Base-by-base conservation (phyloP, 2,888 invertebrate genomes). In the Teleiodes luculella region DNA sequence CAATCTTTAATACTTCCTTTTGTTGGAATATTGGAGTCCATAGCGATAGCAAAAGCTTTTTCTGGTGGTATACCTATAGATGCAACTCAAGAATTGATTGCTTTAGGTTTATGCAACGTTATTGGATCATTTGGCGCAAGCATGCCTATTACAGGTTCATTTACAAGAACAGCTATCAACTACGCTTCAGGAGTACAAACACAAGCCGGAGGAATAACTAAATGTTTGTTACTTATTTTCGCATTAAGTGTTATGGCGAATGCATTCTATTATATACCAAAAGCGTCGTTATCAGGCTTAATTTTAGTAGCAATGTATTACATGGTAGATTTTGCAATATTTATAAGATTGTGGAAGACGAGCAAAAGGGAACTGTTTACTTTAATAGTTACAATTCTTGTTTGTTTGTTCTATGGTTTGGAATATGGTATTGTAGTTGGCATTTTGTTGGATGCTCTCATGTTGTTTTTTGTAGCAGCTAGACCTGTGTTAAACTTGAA, bases 31-130 rank as follows among this genome's bases (percentile, higher is more conserved):
- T 74, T 95, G 57, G 95, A 95, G 78, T 91, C 92, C 59, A 90
- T 95, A 6, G 94, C 95, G 0, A 94, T 95, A 56, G 92, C 93
- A 0, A 95, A 95, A 78, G 92, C 95, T 3, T 95, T 95, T 70
- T 94, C 95, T 0, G 94, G 93, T 68, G 95, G 95, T 3, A 93
- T 92, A 70, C 91, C 92, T 11, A 88, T 98, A 36, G 95, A 97
- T 74, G 95, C 97, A 0, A 96, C 95, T 24, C 98, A 98, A 86
- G 98, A 98, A 85, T 93, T 98, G 92, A 89, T 97, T 53, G 96
- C 97, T 0, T 83, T 98, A 41, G 96, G 96, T n/a, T 66, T 95
- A 0, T 94, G 95, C 65, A 98, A 97, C 74, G 86, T 97, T 13
- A 73, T 95, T 52, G 95, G 96, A 43, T 94, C 96, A 20, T 97